A percentile compares a stretch with the other conserved stretches of the same genome.
phyloP scores from a whole-genome alignment of 2,113 vertebrate genomes.

The Malurus alboscapulatus region DNA sequence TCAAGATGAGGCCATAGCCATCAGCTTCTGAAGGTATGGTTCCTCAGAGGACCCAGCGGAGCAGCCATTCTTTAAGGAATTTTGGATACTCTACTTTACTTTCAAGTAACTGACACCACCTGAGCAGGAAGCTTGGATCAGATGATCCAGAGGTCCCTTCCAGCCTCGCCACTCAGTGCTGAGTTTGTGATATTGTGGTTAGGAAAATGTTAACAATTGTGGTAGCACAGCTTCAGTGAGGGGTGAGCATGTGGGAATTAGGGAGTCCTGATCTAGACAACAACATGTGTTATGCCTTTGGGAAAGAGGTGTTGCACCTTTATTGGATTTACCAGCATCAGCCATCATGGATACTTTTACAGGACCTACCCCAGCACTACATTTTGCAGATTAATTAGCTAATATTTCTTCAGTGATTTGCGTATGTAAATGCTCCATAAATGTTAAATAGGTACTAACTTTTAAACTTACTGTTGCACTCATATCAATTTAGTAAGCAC shows the following conservation, averaged over 20 bases:
- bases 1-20: background rate
- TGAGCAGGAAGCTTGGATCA: background rate
- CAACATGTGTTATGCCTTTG: background rate
- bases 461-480: too few relatives aligned
- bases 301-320: background rate
- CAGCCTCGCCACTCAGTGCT: background rate
- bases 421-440: too few relatives aligned
- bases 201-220: background rate
- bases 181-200: background rate
- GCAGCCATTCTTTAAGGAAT: background rate
- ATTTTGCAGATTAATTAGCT: background rate
- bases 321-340: background rate
- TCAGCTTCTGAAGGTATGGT: background rate
- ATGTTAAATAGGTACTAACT: too few relatives aligned
- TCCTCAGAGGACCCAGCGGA: background rate
- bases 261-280: accelerated
- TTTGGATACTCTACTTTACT: background rate
- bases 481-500: too few relatives aligned
- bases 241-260: background rate
- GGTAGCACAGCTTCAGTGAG: background rate
- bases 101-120: background rate
- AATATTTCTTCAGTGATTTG: background rate
- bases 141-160: background rate
- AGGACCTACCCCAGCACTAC: background rate
- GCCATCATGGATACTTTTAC: background rate